Evolutionary conservation across 2,797 vertebrate genomes (phyloP).

Genomic region (Leptoclinus maculatus): DNA sequence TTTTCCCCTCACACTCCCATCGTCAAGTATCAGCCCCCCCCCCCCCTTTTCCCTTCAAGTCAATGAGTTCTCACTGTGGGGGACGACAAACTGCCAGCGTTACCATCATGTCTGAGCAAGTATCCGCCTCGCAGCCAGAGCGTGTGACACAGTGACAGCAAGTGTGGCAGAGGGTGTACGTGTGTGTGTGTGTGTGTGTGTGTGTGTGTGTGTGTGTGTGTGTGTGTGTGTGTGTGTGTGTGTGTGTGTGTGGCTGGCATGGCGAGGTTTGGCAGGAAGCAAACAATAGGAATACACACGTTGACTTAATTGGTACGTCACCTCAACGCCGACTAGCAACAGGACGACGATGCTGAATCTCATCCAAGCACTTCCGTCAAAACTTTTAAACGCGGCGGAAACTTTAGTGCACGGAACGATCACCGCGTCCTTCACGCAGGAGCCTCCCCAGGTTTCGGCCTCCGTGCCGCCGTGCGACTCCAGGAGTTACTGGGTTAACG

Average conservation of each 20-base stretch:
- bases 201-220: slow-evolving; percentile 25
- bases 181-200: slow-evolving; percentile 25
- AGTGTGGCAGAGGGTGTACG: slow-evolving; percentile 56
- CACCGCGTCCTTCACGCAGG: background rate
- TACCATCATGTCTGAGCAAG: slow-evolving; percentile 65
- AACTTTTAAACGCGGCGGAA: slow-evolving; percentile 37
- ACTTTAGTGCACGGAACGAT: slow-evolving; percentile 18
- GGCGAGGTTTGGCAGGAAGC: slow-evolving; percentile 50
- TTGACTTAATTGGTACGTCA: slow-evolving; percentile 57
- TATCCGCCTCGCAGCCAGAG: slow-evolving; percentile 57
- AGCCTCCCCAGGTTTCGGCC: slow-evolving; percentile 12
- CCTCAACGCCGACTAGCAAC: slow-evolving; percentile 42
- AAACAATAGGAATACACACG: slow-evolving; percentile 47
- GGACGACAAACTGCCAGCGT: slow-evolving; percentile 42
- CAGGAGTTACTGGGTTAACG: slow-evolving; percentile 32
- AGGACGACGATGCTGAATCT: slow-evolving; percentile 41
- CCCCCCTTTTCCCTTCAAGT: slow-evolving; percentile 1
- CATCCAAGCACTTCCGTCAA: slow-evolving; percentile 10
- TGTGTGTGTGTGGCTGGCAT: slow-evolving; percentile 28
- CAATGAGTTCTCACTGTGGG: slow-evolving; percentile 46
- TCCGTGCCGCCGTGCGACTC: slow-evolving; percentile 15
- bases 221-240: slow-evolving; percentile 10
- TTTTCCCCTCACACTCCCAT: background rate
- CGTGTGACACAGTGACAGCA: slow-evolving; percentile 54
- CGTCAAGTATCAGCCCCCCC: background rate